Evolutionary conservation across 2,113 vertebrate species (phyloP).

Genomic region (Echinops telfairi): DNA sequence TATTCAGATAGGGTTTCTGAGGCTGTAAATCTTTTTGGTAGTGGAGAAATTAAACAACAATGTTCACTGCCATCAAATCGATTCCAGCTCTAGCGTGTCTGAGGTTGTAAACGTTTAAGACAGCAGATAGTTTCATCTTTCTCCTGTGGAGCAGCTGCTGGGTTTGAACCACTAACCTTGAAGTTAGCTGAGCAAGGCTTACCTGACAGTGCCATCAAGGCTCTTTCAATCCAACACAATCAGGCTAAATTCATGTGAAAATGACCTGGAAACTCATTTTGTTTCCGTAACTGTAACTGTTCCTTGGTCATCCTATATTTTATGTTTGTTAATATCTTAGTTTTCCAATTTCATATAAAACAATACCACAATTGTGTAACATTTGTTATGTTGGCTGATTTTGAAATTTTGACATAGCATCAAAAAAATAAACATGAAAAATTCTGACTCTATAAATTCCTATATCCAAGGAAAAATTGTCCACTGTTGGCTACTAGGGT

Average conservation of each 20-base stretch:
- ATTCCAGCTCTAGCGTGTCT: no score
- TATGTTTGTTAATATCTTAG: background rate
- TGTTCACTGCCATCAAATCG: no score
- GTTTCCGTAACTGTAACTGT: background rate
- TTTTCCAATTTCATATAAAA: conserved; percentile 6
- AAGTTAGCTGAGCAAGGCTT: no score
- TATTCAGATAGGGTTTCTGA: no score
- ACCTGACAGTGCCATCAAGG: no score
- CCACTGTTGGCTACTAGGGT: background rate
- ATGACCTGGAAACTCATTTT: background rate
- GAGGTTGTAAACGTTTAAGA: no score
- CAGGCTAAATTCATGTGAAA: background rate
- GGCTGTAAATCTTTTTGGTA: no score
- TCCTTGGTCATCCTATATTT: background rate
- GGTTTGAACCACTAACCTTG: no score
- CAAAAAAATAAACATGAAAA: conserved; percentile 25
- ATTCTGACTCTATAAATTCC: background rate
- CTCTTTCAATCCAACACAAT: background rate
- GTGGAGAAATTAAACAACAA: no score
- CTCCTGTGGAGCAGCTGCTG: no score
- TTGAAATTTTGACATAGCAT: conserved; percentile 18
- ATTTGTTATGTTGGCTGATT: background rate
- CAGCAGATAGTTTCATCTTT: no score
- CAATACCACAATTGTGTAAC: background rate
- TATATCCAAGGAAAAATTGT: background rate